Percentiles rank a stretch among this genome's conserved stretches.
These are phyloP conservation scores for Dicyrtoma fusca DNA, from an alignment of 2,888 invertebrate genomes.

Conservation along the genomic window DNA sequence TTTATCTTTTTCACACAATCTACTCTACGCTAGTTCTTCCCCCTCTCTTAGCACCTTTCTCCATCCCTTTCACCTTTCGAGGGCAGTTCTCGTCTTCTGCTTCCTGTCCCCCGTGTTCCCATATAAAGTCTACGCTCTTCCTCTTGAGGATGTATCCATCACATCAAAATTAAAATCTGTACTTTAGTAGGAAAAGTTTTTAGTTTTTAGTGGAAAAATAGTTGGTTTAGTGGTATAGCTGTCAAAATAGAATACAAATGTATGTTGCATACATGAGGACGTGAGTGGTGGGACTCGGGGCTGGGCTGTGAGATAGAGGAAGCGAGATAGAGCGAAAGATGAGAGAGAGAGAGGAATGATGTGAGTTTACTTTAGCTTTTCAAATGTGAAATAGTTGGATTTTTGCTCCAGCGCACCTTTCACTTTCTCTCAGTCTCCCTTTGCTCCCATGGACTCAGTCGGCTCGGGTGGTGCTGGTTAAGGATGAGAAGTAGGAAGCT, in stretches of 20 bases:
- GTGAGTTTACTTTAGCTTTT: slow-evolving; percentile 35
- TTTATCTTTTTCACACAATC: not conserved
- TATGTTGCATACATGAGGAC: not conserved
- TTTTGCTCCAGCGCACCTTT: slow-evolving; percentile 35
- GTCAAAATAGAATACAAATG: too few relatives aligned
- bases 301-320: not conserved
- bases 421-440: slow-evolving; percentile 2
- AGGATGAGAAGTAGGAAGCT: slow-evolving; percentile 16
- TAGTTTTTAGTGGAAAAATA: not conserved
- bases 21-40: not conserved
- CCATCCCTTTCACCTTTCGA: not conserved
- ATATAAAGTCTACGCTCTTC: not conserved
- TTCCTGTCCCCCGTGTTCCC: not conserved
- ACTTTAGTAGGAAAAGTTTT: slow-evolving; percentile 1
- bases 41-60: not conserved
- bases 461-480: not conserved
- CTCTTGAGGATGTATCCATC: not conserved
- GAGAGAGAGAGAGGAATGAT: slow-evolving; percentile 22
- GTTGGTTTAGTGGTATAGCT: not conserved
- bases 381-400: slow-evolving; percentile 36
- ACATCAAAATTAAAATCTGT: slow-evolving; percentile 15
- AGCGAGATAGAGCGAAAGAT: not conserved
- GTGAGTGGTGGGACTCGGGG: too few relatives aligned
- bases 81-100: not conserved
- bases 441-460: not conserved